Conservation (phyloP, 2,888 invertebrate species). For the Mimachlamys varia region DNA sequence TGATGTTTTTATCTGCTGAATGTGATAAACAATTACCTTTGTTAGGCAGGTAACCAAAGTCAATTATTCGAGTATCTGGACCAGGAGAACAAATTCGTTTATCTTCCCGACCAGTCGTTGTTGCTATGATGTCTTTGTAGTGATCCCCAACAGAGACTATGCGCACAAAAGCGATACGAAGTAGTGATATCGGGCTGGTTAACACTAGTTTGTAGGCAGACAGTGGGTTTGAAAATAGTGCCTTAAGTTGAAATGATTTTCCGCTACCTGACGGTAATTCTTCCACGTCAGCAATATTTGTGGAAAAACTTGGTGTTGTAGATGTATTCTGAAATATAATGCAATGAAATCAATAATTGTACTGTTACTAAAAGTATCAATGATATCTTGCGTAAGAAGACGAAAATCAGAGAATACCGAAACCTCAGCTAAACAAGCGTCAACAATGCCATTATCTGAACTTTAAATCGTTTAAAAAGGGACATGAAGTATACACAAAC, state of each 20-base stretch:
- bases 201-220: neutral
- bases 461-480: too few species aligned
- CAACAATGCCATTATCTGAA: too few species aligned
- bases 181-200: neutral
- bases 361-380: too few species aligned
- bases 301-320: neutral
- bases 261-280: neutral
- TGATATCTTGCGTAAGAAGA: too few species aligned
- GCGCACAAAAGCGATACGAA: neutral
- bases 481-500: too few species aligned
- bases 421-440: too few species aligned
- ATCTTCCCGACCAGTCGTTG: neutral
- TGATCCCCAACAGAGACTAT: neutral
- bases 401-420: too few species aligned
- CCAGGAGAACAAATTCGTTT: neutral
- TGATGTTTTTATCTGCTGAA: too few species aligned
- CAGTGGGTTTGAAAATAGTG: neutral
- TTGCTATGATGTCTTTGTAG: neutral
- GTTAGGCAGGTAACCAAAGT: neutral
- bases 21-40: neutral
- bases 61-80: neutral
- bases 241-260: neutral
- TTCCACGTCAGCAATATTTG: neutral
- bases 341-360: too few species aligned
- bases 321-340: neutral